Base-by-base conservation (phyloP, 2,797 vertebrate species). In the Sebastes oblongus region DNA sequence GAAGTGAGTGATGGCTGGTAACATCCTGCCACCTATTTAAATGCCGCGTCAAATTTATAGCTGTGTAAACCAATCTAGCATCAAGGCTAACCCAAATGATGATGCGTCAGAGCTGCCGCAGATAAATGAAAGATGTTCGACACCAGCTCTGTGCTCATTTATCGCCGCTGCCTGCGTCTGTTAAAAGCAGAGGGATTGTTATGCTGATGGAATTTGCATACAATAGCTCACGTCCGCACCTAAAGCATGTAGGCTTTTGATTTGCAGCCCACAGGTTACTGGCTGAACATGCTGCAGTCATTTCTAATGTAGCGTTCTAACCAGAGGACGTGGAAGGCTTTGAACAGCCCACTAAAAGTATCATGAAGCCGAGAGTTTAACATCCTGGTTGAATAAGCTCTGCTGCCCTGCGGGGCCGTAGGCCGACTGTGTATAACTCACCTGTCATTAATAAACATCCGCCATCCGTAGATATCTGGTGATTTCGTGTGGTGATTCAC, bases 401-500 rank as follows among this genome's bases (percentile, higher is more conserved):
- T 25, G 42, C 32, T 86, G 71, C 78, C 82, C 86, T 59, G 81
- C 82, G 72, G 84, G 71, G 72, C 77, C 55, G 22, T 22, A 54
- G 71, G 72, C 72, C 77, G 20, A 24, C 78, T 66, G 73, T 10
- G 36, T 69, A 67, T 58, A 84, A 66, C 86, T 88, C 89, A 90
- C 90, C 88, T 91, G 86, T 77, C 86, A 92, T 88, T 84, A 91
- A 88, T 89, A 93, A 93, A 91, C 83, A 93, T 81, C 76, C 66
- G 18, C 61, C 61, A 20, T 67, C 66, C 11, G 6, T 39, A 68
- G 64, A 71, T 83, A 71, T 85, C 77, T 84, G 66, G 76, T 78
- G 75, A 79, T 90, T 82, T 69, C 36, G 13, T 42, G 36, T 32
- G 64, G 72, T 90, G 85, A 92, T 81, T 91, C 80, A 88, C 61